These are phyloP conservation scores for Drosophila trapezifrons DNA, from an alignment of 1,140 invertebrate genomes.

Conservation along the genomic window DNA sequence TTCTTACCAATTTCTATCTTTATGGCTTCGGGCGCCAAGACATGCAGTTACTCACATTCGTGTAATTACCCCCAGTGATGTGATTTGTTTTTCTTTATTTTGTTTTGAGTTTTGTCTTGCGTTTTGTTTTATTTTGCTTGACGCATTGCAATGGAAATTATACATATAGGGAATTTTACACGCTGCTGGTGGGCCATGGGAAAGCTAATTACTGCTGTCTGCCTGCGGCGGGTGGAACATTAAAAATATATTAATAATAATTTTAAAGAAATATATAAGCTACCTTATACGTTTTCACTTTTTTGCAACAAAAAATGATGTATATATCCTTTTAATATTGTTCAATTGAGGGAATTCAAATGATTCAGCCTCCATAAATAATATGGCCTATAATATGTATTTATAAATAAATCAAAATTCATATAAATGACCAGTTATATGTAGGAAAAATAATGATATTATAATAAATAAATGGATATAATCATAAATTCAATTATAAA, in stretches of 20 bases:
- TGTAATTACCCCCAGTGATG: constrained; percentile 38
- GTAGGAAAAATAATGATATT: too few relatives aligned
- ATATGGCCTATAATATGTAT: too few relatives aligned
- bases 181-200: constrained; percentile 31
- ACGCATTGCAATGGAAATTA: constrained; percentile 38
- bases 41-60: constrained; percentile 29
- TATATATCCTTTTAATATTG: too few relatives aligned
- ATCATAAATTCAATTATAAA: too few relatives aligned
- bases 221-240: constrained; percentile 27
- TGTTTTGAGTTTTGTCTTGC: constrained; percentile 28
- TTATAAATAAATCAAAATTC: too few relatives aligned
- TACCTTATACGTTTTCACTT: neutral
- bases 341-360: too few relatives aligned
- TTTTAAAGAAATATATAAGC: neutral
- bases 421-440: too few relatives aligned
- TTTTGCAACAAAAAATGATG: too few relatives aligned
- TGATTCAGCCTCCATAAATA: too few relatives aligned
- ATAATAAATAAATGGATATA: too few relatives aligned
- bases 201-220: constrained; percentile 44
- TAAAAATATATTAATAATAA: constrained; percentile 24
- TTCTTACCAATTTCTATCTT: constrained; percentile 23
- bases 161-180: constrained; percentile 34
- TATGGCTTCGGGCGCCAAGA: constrained; percentile 10
- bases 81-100: constrained; percentile 38
- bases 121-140: constrained; percentile 38